Evolutionary conservation across 2,888 invertebrate genomes (phyloP).

Genomic region (Ochropleura leucogaster): DNA sequence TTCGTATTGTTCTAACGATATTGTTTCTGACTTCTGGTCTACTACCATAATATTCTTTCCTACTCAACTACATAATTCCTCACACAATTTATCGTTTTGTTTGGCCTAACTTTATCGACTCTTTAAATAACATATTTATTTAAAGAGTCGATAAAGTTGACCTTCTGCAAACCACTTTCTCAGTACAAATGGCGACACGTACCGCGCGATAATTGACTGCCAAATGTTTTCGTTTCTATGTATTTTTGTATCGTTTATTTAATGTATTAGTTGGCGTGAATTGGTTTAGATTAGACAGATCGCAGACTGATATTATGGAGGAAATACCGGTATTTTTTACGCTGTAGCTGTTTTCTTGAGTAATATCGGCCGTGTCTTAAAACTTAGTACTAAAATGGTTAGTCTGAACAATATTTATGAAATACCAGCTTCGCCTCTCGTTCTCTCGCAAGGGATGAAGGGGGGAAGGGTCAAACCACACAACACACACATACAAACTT

Average conservation of each 20-base stretch:
- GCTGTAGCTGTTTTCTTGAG: slow-evolving; percentile 10
- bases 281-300: slow-evolving; percentile 49
- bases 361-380: neutral
- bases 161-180: slow-evolving; percentile 28
- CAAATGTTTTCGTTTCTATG: slow-evolving; percentile 59
- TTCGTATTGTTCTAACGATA: neutral
- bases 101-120: no score
- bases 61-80: neutral
- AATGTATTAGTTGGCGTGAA: slow-evolving; percentile 51
- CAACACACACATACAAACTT: no score
- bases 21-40: neutral
- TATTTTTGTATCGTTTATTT: slow-evolving; percentile 54
- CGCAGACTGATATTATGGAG: slow-evolving; percentile 49
- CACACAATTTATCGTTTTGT: neutral
- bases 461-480: no score
- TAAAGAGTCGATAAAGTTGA: neutral
- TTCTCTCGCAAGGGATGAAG: no score
- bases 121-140: no score
- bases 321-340: slow-evolving; percentile 41
- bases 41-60: neutral
- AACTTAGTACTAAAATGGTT: neutral
- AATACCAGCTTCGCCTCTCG: neutral
- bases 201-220: slow-evolving; percentile 56
- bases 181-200: slow-evolving; percentile 47
- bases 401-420: no score